Base-by-base conservation (phyloP, 1,140 invertebrate species). In the Drosophila pandora region DNA sequence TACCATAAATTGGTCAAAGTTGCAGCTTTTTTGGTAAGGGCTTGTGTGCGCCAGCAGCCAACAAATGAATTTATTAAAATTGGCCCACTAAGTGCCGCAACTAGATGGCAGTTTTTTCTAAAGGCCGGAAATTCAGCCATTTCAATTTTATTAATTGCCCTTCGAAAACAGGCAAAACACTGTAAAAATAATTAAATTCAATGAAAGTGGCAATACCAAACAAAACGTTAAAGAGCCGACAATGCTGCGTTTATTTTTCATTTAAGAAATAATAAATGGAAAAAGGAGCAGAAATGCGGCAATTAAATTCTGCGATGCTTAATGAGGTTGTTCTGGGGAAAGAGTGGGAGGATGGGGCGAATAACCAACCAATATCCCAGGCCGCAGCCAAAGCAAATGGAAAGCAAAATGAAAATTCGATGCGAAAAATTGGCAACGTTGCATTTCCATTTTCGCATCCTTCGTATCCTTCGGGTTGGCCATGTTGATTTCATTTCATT, bases 401-500 rank as follows among this genome's bases (percentile, higher is more conserved):
- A 77, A 71, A 57, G 56, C 39, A 73, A 52, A 50, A 41, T 45
- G 43, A 65, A 65, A 53, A 55, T 52, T 50, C 25, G 8, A n/a
- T 50, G 57, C 64, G 64, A 49, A 82, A 85, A 84, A 84, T 85
- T 77, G 81, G 65, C 59, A 84, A 84, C 81, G 81, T 68, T 84
- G 81, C 80, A 84, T 84, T 76, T 79, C 28, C 57, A 71, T 63
- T 43, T 62, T 75, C 7, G 30, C 30, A 32, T 32, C 30, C 30
- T 32, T 76, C 49, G 67, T 59, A 58, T 65, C 58, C 79, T 77
- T 69, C 56, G 70, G 41, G 78, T 73, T 85, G 73, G 81, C 82
- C 82, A 87, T 85, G 81, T 85, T 85, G 82, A 85, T 85, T 85
- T 85, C 82, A 85, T 87, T 85, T 87, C 82, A 87, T 85, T 87